Evolutionary conservation across 2,113 vertebrate species (phyloP).

Genomic region (Ellobius talpinus): DNA sequence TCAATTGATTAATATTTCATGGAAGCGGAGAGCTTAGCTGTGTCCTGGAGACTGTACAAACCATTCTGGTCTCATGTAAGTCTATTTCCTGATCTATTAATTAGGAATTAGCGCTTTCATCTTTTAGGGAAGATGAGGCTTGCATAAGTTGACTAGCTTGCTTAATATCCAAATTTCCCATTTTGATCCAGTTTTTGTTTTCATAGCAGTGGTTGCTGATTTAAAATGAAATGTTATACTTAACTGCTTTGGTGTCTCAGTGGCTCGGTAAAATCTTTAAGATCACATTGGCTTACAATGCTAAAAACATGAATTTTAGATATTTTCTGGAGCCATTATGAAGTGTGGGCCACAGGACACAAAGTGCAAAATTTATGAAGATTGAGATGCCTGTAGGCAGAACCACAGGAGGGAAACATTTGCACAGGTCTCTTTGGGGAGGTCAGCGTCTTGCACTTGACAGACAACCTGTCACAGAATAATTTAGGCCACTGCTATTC

Average conservation of each 20-base stretch:
- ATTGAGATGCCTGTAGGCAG: neutral
- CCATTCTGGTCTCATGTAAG: neutral
- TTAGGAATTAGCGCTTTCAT: slow-evolving; percentile 15
- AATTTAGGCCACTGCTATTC: neutral
- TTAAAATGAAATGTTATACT: neutral
- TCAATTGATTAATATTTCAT: neutral
- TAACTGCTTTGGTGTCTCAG: neutral
- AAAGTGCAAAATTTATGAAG: neutral
- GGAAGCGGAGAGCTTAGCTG: neutral
- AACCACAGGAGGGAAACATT: neutral
- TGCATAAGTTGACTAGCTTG: slow-evolving; percentile 6
- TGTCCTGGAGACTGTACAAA: neutral
- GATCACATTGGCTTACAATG: neutral
- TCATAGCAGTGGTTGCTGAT: neutral
- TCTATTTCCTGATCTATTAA: neutral
- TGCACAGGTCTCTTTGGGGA: neutral
- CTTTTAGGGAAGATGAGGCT: neutral
- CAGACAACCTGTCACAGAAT: neutral
- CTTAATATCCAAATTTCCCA: neutral
- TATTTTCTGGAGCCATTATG: neutral
- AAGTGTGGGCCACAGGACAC: neutral
- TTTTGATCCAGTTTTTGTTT: neutral
- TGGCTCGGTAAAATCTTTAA: slow-evolving; percentile 28
- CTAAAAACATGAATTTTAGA: slow-evolving; percentile 35
- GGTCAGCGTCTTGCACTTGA: neutral